Percentiles rank a stretch among this genome's conserved stretches.
These are phyloP conservation scores for Trichomalopsis sarcophagae DNA, from an alignment of 1,140 invertebrate genomes.

Conservation along the genomic window DNA sequence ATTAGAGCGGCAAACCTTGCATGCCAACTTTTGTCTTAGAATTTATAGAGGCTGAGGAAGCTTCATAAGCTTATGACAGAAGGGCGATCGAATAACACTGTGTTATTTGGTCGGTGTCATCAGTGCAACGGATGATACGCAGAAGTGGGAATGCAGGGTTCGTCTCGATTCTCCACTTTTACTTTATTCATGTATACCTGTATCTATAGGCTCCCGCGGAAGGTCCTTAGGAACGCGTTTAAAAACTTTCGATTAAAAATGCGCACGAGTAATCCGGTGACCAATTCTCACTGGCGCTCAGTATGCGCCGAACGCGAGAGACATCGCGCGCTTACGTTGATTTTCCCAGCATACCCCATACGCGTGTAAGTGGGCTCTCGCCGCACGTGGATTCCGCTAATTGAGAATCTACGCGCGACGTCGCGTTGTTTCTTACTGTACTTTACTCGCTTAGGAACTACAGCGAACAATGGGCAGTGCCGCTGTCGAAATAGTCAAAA, in stretches of 20 bases:
- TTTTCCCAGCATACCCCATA: neutral
- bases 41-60: too few relatives aligned
- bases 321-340: neutral
- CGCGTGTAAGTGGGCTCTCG: neutral
- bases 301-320: neutral
- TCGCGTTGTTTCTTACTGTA: neutral
- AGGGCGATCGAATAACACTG: too few relatives aligned
- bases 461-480: neutral
- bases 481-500: conserved; percentile 15
- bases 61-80: too few relatives aligned
- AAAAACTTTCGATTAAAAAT: neutral
- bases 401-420: conserved; percentile 25
- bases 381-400: neutral
- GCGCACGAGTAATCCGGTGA: conserved; percentile 9
- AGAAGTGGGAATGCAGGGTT: too few relatives aligned
- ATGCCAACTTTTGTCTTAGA: too few relatives aligned
- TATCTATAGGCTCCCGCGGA: too few relatives aligned
- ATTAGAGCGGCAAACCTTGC: too few relatives aligned
- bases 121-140: too few relatives aligned
- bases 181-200: too few relatives aligned
- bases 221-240: too few relatives aligned
- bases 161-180: too few relatives aligned
- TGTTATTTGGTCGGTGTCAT: too few relatives aligned
- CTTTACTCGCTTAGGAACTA: neutral
- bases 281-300: neutral